Evolutionary conservation across 2,888 invertebrate species (phyloP).

Genomic region (Scelioninae gen. 1): DNA sequence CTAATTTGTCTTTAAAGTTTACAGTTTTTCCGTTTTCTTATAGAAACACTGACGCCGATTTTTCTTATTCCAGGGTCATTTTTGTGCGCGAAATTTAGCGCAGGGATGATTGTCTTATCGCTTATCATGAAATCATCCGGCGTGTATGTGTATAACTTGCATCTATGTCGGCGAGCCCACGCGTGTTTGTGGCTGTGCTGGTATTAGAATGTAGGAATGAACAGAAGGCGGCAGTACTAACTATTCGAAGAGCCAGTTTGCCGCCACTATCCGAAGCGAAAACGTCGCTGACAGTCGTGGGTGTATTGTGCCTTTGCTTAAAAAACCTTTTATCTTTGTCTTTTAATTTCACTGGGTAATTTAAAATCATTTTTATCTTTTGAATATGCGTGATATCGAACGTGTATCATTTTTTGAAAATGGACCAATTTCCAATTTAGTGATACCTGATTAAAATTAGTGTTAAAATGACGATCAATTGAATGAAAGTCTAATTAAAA

Average conservation of each 20-base stretch:
- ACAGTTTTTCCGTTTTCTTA: background rate
- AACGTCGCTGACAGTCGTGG: conserved; percentile 62
- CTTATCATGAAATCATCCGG: conserved; percentile 52
- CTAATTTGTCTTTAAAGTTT: background rate
- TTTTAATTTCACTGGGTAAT: background rate
- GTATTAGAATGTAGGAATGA: conserved; percentile 71
- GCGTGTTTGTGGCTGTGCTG: conserved; percentile 44
- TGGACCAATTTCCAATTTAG: too few relatives aligned
- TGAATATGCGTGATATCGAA: background rate
- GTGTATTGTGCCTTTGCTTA: conserved; percentile 46
- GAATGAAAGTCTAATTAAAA: too few relatives aligned
- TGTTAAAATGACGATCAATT: too few relatives aligned
- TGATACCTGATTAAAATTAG: too few relatives aligned
- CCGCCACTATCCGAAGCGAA: conserved; percentile 72
- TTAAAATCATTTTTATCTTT: background rate
- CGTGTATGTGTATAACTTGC: conserved; percentile 34
- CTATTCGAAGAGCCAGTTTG: conserved; percentile 74
- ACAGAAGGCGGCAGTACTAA: conserved; percentile 69
- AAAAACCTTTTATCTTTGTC: too few relatives aligned
- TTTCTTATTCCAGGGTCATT: conserved; percentile 8
- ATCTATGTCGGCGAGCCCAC: conserved; percentile 32
- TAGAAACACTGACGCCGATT: too few relatives aligned
- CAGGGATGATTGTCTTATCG: conserved; percentile 51
- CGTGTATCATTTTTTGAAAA: too few relatives aligned
- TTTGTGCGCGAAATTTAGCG: too few relatives aligned